These are phyloP conservation scores for Eulemur macaco DNA, from an alignment of 2,113 vertebrate genomes.

Conservation along the genomic window DNA sequence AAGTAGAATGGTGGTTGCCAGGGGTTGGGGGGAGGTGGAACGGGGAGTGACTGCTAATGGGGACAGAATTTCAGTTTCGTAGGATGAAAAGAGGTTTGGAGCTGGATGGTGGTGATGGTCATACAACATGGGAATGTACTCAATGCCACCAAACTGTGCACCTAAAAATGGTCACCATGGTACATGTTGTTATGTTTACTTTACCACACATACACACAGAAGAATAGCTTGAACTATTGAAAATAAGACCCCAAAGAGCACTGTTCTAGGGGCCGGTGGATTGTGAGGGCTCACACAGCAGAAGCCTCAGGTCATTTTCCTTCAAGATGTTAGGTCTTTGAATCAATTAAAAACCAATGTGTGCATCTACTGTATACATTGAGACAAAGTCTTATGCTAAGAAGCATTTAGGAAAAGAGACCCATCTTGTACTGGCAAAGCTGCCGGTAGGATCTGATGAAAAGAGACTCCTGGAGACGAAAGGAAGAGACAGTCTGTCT, in stretches of 20 bases:
- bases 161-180: background rate
- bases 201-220: background rate
- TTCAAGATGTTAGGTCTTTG: background rate
- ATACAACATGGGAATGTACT: background rate
- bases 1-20: background rate
- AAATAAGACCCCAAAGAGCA: constrained; percentile 14
- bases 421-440: background rate
- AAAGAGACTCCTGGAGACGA: background rate
- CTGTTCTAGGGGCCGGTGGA: background rate
- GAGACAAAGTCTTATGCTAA: background rate
- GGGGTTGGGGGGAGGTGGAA: background rate
- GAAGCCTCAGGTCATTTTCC: background rate
- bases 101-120: background rate
- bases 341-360: background rate
- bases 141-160: background rate
- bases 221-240: background rate
- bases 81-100: background rate
- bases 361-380: background rate
- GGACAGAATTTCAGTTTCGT: background rate
- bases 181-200: background rate
- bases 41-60: background rate
- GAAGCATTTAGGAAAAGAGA: background rate
- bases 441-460: background rate
- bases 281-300: background rate
- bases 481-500: background rate